phyloP scores from a whole-genome alignment of 2,797 vertebrate species.

The Schizopygopsis malacanthus region DNA sequence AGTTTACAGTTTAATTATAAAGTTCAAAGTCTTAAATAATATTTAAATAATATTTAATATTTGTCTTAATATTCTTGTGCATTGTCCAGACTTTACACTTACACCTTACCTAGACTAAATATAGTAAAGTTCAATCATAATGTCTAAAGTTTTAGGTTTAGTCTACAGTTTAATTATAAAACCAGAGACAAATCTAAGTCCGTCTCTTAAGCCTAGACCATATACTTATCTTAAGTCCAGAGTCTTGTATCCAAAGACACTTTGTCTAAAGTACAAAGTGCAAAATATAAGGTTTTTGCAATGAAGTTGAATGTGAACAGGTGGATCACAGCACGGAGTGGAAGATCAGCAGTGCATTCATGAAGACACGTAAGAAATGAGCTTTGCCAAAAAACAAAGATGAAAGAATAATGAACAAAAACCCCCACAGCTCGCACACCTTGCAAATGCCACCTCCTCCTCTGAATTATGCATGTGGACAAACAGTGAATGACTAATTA shows the following conservation, averaged over 20 bases:
- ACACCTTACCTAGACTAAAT: no score
- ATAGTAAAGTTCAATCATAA: no score
- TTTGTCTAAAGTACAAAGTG: neutral
- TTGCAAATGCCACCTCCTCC: constrained; percentile 72
- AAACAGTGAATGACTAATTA: constrained; percentile 76
- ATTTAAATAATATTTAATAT: no score
- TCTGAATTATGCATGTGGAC: constrained; percentile 77
- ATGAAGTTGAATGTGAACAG: constrained; percentile 1
- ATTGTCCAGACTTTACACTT: no score
- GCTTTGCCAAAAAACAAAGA: constrained; percentile 41
- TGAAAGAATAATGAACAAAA: constrained; percentile 52
- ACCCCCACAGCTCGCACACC: constrained; percentile 38
- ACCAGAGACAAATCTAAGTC: neutral
- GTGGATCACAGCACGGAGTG: constrained; percentile 14
- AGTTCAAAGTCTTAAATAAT: neutral
- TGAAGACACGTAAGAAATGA: constrained; percentile 21
- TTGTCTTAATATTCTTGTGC: no score
- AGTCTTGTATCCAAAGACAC: neutral
- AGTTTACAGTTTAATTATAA: neutral
- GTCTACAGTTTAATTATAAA: no score
- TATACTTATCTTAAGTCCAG: neutral
- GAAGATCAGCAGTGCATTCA: constrained; percentile 30
- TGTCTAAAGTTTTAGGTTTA: no score
- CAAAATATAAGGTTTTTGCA: neutral
- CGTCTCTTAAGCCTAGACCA: neutral